Percentiles rank a stretch among this genome's conserved stretches.
phyloP scores from a whole-genome alignment of 2,113 vertebrate genomes.

The Conger conger region DNA sequence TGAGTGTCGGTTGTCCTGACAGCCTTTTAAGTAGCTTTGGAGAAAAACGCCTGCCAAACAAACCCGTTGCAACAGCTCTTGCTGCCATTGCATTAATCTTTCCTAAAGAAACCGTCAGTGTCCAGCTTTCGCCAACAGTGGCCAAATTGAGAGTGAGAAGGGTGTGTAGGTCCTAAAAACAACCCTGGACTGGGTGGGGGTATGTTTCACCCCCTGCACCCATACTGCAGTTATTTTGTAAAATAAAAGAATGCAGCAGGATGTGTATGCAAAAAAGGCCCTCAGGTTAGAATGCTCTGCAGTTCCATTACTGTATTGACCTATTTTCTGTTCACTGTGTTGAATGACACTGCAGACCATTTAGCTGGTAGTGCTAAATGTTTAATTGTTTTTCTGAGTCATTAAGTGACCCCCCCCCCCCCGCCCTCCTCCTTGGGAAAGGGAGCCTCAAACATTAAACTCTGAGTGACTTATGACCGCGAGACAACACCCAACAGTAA shows the following conservation, averaged over 20 bases:
- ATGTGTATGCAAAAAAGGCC: too few relatives aligned
- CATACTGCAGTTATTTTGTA: too few relatives aligned
- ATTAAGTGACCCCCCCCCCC: background rate
- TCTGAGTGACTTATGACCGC: background rate
- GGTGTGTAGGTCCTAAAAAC: too few relatives aligned
- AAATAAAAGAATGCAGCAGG: too few relatives aligned
- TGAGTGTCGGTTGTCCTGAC: background rate
- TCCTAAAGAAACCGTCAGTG: background rate
- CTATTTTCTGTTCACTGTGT: background rate
- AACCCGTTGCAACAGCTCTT: slow-evolving; percentile 31
- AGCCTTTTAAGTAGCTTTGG: slow-evolving; percentile 21
- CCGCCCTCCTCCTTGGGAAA: background rate
- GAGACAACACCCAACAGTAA: background rate
- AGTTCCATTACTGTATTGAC: background rate
- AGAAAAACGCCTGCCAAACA: slow-evolving; percentile 36
- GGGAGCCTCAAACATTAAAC: background rate
- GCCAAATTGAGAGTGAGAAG: background rate
- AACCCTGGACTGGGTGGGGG: too few relatives aligned
- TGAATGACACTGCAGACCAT: background rate
- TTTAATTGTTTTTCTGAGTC: background rate
- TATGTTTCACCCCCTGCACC: too few relatives aligned
- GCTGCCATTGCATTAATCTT: slow-evolving; percentile 35
- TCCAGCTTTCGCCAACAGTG: background rate
- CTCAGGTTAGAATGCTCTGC: background rate
- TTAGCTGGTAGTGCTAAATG: background rate